Evolutionary conservation across 1,140 invertebrate genomes (phyloP), one percentile per base, ranked within the genome.

Genomic region (Eurosta solidaginis): DNA sequence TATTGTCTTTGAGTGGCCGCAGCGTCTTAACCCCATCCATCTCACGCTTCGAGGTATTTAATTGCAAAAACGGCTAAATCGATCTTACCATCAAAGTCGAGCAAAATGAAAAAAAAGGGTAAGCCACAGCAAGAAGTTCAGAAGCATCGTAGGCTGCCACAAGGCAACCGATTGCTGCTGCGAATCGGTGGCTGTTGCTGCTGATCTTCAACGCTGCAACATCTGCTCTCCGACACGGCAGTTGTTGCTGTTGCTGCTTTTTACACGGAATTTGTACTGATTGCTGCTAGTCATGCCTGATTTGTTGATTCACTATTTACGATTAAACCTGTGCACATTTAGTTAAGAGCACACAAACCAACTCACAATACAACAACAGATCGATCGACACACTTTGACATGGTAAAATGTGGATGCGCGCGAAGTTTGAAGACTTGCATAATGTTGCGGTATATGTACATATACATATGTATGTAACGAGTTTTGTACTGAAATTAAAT

Each of bases 251-350:
- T 73, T 75, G 78, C 54, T 76, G 73, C 84, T 86, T 84, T 78
- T 86, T 86, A 86, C 84, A 86, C 83, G 84, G 84, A 86, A 86
- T 83, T 85, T 82, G 84, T 86, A 86, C 84, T 86, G 84, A 86
- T 86, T 86, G 84, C 84, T 86, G 81, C 84, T 82, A 86, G 84
- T 86, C 84, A 86, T 86, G 84, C 84, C 78, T 68, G 78, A 79
- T 79, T 79, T 79, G 78, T 79, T 63, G 78, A 76, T 78, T 78
- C 52, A 14, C 78, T 50, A 78, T 76, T 78, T 78, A 17, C 44
- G 78, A 78, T 78, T 75, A 75, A 50, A 54, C 22, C 29, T 42
- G 49, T 59, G 12, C n/a, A 25, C 49, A 22, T 6, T 52, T 6
- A n/a, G 59, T 0, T n/a, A n/a, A n/a, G n/a, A 17, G 12, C 59